These are phyloP conservation scores for Chaetura pelagica DNA, from an alignment of 2,113 vertebrate genomes.

Conservation along the genomic window DNA sequence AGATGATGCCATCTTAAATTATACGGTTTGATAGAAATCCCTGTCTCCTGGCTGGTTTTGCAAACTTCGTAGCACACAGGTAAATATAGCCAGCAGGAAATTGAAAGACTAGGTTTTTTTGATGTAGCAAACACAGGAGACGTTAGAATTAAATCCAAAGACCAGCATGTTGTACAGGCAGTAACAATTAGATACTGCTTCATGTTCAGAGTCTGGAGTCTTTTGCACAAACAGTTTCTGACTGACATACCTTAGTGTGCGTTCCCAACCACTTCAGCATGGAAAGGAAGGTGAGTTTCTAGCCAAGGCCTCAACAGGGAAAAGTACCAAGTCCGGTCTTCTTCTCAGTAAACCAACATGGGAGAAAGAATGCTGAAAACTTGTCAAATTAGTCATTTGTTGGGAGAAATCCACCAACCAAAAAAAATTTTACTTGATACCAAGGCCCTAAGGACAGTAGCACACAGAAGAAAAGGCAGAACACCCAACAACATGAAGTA, in stretches of 20 bases:
- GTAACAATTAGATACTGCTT: not conserved
- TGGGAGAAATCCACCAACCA: not conserved
- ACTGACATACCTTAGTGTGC: not conserved
- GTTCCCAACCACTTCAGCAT: not conserved
- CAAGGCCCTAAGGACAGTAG: not conserved
- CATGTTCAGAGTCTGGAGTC: not conserved
- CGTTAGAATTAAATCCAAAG: not conserved
- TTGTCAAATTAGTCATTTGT: not conserved
- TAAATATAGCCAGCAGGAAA: not conserved
- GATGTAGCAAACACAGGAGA: not conserved
- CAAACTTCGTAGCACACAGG: not conserved
- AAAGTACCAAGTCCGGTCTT: not conserved
- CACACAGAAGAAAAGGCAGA: not conserved
- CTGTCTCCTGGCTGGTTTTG: not conserved
- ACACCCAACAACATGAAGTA: not conserved
- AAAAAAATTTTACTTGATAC: not conserved
- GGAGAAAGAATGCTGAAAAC: not conserved
- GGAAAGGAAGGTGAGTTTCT: not conserved
- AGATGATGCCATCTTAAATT: not conserved
- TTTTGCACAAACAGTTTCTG: not conserved
- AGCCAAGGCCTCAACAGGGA: not conserved
- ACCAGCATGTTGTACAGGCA: not conserved
- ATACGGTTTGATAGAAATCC: not conserved
- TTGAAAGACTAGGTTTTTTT: not conserved
- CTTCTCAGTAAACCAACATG: not conserved